Evolutionary conservation across 2,888 invertebrate genomes (phyloP).

Genomic region (Branchellion lobata): DNA sequence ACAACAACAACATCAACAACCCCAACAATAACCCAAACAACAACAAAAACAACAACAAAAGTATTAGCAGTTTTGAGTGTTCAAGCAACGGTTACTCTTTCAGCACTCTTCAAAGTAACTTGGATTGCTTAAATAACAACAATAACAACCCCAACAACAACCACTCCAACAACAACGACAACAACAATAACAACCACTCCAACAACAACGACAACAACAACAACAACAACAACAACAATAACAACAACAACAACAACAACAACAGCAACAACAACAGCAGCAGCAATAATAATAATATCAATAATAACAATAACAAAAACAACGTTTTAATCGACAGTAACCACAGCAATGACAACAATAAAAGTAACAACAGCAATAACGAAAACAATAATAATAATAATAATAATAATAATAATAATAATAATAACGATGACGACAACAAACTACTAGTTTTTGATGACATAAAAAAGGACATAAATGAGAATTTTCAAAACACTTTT

Average conservation of each 20-base stretch:
- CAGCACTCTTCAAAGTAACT: too few species aligned
- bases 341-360: neutral
- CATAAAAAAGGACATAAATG: neutral
- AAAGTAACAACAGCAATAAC: conserved; percentile 31
- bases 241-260: conserved; percentile 36
- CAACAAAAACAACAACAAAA: too few species aligned
- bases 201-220: too few species aligned
- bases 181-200: too few species aligned
- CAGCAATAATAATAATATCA: neutral
- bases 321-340: neutral
- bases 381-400: conserved; percentile 18
- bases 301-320: neutral
- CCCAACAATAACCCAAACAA: too few species aligned
- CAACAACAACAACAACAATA: conserved; percentile 38
- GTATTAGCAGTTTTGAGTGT: too few species aligned
- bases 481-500: too few species aligned
- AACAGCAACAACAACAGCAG: neutral
- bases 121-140: too few species aligned
- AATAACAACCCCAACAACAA: too few species aligned
- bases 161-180: too few species aligned
- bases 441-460: neutral
- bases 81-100: too few species aligned
- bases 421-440: neutral
- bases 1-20: too few species aligned
- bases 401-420: conserved; percentile 24